A percentile compares a stretch with the other conserved stretches of the same genome.
These are phyloP conservation scores for Parotocinclus haroldoi DNA, from an alignment of 2,797 vertebrate species.

Conservation along the genomic window DNA sequence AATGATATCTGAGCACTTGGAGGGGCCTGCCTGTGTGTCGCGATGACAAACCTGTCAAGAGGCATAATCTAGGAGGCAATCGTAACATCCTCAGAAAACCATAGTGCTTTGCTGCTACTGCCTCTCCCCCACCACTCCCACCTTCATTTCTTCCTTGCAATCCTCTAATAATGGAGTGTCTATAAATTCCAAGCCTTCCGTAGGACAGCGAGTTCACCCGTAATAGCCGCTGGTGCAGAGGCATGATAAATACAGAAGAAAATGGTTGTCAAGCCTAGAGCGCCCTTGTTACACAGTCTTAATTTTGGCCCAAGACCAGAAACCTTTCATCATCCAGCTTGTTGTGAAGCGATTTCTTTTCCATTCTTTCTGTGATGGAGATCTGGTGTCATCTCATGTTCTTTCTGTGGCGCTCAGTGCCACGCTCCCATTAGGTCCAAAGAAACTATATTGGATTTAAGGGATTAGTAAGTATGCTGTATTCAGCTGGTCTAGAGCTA, in stretches of 20 bases:
- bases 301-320: slow-evolving; percentile 84
- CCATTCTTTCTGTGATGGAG: slow-evolving; percentile 84
- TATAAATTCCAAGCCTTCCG: slow-evolving; percentile 90
- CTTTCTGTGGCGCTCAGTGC: slow-evolving; percentile 78
- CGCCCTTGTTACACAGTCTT: slow-evolving; percentile 88
- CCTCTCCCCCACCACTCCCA: slow-evolving; percentile 37
- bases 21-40: slow-evolving; percentile 85
- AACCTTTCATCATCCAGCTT: slow-evolving; percentile 89
- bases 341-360: slow-evolving; percentile 88
- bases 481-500: slow-evolving; percentile 17
- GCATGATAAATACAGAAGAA: slow-evolving; percentile 91
- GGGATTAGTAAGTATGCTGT: slow-evolving; percentile 25
- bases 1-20: slow-evolving; percentile 96
- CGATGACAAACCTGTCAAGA: slow-evolving; percentile 94
- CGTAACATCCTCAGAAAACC: slow-evolving; percentile 87
- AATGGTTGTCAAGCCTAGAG: slow-evolving; percentile 81
- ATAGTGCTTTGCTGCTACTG: slow-evolving; percentile 76
- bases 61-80: slow-evolving; percentile 90
- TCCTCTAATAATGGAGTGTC: slow-evolving; percentile 89
- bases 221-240: slow-evolving; percentile 79
- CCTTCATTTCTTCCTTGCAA: slow-evolving; percentile 61
- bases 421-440: slow-evolving; percentile 64
- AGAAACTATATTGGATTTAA: slow-evolving; percentile 41
- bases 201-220: slow-evolving; percentile 70
- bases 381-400: slow-evolving; percentile 82